Evolutionary conservation across 2,113 vertebrate species (phyloP).

Genomic region (Tursiops truncatus): DNA sequence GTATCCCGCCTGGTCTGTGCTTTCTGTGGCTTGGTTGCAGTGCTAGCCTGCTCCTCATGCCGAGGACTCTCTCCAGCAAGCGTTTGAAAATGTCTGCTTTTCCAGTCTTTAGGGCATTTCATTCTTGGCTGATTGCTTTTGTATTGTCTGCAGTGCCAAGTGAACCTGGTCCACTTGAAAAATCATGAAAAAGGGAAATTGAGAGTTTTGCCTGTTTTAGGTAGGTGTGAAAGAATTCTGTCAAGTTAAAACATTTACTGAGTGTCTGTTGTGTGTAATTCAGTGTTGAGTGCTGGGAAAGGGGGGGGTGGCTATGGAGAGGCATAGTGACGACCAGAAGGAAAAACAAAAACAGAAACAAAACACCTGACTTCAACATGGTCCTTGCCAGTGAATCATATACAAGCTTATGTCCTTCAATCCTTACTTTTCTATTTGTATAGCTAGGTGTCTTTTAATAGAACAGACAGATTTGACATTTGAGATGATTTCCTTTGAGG

Average conservation of each 20-base stretch:
- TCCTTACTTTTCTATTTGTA: not conserved
- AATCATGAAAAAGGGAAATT: not conserved
- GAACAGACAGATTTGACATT: not conserved
- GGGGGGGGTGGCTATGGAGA: rapidly evolving
- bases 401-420: not conserved
- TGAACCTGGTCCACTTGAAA: conserved; percentile 44
- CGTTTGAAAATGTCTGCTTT: conserved; percentile 15
- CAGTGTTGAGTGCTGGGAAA: not conserved
- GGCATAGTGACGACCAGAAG: not conserved
- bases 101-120: conserved; percentile 53
- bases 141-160: conserved; percentile 48
- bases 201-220: not conserved
- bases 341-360: not conserved
- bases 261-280: not conserved
- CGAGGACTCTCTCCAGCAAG: conserved; percentile 17
- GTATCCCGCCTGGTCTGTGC: not conserved
- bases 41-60: not conserved
- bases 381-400: not conserved
- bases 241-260: not conserved
- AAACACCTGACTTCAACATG: not conserved
- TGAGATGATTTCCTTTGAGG: not conserved
- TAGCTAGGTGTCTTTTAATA: not conserved
- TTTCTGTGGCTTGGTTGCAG: not conserved
- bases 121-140: conserved; percentile 68
- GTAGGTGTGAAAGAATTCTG: not conserved